Evolutionary conservation across 2,113 vertebrate species (phyloP), one percentile per base, ranked within the genome.

Genomic region (Callipepla squamata): DNA sequence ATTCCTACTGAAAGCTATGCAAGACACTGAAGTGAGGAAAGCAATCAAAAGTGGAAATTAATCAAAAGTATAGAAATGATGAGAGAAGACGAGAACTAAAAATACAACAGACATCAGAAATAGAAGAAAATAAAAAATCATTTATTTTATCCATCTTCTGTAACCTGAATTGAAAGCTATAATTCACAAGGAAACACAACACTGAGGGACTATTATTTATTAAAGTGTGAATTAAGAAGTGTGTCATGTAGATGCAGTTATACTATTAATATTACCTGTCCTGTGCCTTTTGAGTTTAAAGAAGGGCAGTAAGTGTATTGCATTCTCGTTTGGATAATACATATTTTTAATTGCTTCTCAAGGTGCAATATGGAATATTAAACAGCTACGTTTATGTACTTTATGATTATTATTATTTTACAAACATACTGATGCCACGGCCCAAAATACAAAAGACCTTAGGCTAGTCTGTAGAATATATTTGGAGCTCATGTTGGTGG

Each of bases 81-180:
- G 7, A 87, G 28, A 47, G 23, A 75, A 84, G 21, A 85, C 2
- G 40, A 74, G 30, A 70, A 58, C 13, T 38, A 40, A 78, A 44
- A 76, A n/a, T 15, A 70, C 50, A 32, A 81, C 3, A 65, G 26
- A 53, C 19, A 67, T 69, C 6, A 67, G 50, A 66, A 86, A 80
- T 1, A 2, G 2, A 42, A 47, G 78, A 57, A 68, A 36, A 12
- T 4, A 42, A 1, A 4, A 3, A 4, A 5, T n/a, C 67, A 4
- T 23, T 77, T 51, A 68, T 61, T 78, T 25, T 9, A 50, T 40
- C 32, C 26, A 4, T n/a, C 63, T 23, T 50, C 6, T 47, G 25
- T 34, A 58, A 61, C 14, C 16, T 67, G 13, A 62, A 28, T 53
- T 48, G 38, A 70, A 86, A 57, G 30, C 4, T 62, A 42, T 11